phyloP scores from a whole-genome alignment of 2,888 invertebrate genomes.

The Drosophila atripex region DNA sequence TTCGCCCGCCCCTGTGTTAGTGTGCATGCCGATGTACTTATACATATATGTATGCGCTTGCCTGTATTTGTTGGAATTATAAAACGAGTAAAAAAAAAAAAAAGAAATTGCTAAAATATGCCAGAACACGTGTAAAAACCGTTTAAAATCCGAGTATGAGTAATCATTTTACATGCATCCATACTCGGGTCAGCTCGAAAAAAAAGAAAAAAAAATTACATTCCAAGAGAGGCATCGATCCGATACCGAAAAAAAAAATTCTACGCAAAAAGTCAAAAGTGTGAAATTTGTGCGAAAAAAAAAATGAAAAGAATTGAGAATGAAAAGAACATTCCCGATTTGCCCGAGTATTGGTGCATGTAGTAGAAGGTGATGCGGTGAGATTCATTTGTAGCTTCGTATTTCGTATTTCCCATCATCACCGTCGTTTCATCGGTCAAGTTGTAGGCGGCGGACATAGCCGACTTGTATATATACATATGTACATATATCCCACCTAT shows the following conservation, averaged over 20 bases:
- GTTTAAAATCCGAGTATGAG: constrained; percentile 18
- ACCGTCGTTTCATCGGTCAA: constrained; percentile 44
- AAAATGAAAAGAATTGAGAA: constrained; percentile 17
- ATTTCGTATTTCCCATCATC: constrained; percentile 54
- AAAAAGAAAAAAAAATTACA: constrained; percentile 18
- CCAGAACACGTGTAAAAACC: constrained; percentile 60
- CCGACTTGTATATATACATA: constrained; percentile 30
- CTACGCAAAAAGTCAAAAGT: constrained; percentile 81
- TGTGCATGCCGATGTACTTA: constrained; percentile 45
- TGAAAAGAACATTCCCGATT: constrained; percentile 39
- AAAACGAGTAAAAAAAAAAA: constrained; percentile 40
- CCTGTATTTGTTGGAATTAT: constrained; percentile 41
- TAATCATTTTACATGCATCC: constrained; percentile 41
- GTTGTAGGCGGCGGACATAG: constrained; percentile 71
- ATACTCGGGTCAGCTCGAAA: constrained; percentile 20
- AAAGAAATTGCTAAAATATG: constrained; percentile 26
- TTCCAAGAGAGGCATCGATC: constrained; percentile 64
- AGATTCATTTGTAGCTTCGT: constrained; percentile 75
- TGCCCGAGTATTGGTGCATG: constrained; percentile 56
- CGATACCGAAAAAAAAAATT: constrained; percentile 77
- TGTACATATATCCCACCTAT: constrained; percentile 29
- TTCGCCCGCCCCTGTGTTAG: constrained; percentile 36
- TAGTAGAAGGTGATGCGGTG: constrained; percentile 41
- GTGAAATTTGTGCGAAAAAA: constrained; percentile 78
- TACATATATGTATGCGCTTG: constrained; percentile 31